Evolutionary conservation across 1,140 invertebrate genomes (phyloP).

Genomic region (Cydia fagiglandana): DNA sequence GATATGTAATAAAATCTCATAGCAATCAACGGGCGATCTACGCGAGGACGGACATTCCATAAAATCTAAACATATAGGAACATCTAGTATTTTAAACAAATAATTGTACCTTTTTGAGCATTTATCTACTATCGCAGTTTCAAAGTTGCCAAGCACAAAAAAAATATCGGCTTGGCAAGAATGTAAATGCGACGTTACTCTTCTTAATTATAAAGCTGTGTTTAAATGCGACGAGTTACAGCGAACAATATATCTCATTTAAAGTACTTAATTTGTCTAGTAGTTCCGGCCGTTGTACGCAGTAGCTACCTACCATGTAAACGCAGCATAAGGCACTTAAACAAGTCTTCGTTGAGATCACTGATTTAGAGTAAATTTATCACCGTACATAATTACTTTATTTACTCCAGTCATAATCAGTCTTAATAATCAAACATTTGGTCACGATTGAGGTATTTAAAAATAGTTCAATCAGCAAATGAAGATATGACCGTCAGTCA

Average conservation of each 20-base stretch:
- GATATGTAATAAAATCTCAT: constrained; percentile 46
- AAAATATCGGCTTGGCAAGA: not conserved
- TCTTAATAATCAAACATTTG: constrained; percentile 25
- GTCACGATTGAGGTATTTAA: constrained; percentile 1
- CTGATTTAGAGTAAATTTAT: constrained; percentile 28
- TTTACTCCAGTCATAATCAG: constrained; percentile 20
- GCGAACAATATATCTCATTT: not conserved
- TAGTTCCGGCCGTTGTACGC: not conserved
- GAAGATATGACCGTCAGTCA: constrained; percentile 26
- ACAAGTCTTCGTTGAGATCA: constrained; percentile 1
- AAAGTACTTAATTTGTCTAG: too few relatives aligned
- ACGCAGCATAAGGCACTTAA: constrained; percentile 5
- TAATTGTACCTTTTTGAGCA: constrained; percentile 6
- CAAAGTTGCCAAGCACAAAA: not conserved
- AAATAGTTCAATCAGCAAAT: constrained; percentile 24
- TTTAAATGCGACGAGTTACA: not conserved
- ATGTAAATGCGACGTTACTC: not conserved
- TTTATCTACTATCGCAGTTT: not conserved
- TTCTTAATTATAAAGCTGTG: not conserved
- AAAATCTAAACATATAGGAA: constrained; percentile 1
- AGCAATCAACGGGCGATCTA: constrained; percentile 35
- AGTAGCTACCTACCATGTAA: not conserved
- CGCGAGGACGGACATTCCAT: constrained; percentile 22
- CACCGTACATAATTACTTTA: not conserved
- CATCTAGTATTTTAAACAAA: not conserved